Evolutionary conservation across 2,888 invertebrate species (phyloP).

Genomic region (Pyrochroa serraticornis): DNA sequence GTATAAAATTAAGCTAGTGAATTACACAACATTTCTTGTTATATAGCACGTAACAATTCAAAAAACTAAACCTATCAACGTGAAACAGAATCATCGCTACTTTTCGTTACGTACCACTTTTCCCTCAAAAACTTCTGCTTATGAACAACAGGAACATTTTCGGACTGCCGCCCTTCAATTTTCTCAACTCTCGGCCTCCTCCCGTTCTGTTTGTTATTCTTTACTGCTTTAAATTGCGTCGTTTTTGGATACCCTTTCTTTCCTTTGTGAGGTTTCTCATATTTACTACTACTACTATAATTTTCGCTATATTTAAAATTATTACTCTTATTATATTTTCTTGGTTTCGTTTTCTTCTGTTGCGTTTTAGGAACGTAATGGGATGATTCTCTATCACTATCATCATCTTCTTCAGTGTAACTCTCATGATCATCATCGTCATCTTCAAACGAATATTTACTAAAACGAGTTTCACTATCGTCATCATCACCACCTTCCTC

Average conservation of each 20-base stretch:
- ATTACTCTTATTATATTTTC: constrained; percentile 28
- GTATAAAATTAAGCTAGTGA: constrained; percentile 5
- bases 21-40: neutral
- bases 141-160: constrained; percentile 43
- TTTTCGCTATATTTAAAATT: constrained; percentile 33
- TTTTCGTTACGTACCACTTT: constrained; percentile 45
- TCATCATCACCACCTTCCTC: constrained; percentile 33
- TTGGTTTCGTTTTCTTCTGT: constrained; percentile 24
- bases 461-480: constrained; percentile 29
- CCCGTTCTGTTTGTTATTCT: constrained; percentile 21
- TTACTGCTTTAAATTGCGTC: constrained; percentile 27
- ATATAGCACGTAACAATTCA: constrained; percentile 17
- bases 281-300: constrained; percentile 35
- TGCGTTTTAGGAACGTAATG: constrained; percentile 30
- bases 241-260: constrained; percentile 5
- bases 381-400: constrained; percentile 36
- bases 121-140: constrained; percentile 46
- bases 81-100: constrained; percentile 24
- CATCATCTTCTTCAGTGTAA: constrained; percentile 33
- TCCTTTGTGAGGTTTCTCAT: constrained; percentile 23
- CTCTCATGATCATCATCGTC: constrained; percentile 33
- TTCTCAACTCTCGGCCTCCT: constrained; percentile 31
- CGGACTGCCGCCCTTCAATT: constrained; percentile 42
- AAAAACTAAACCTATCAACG: constrained; percentile 5
- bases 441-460: constrained; percentile 34